A percentile compares a stretch with the other conserved stretches of the same genome.
phyloP scores from a whole-genome alignment of 2,797 vertebrate genomes.

The Megalops cyprinoides region DNA sequence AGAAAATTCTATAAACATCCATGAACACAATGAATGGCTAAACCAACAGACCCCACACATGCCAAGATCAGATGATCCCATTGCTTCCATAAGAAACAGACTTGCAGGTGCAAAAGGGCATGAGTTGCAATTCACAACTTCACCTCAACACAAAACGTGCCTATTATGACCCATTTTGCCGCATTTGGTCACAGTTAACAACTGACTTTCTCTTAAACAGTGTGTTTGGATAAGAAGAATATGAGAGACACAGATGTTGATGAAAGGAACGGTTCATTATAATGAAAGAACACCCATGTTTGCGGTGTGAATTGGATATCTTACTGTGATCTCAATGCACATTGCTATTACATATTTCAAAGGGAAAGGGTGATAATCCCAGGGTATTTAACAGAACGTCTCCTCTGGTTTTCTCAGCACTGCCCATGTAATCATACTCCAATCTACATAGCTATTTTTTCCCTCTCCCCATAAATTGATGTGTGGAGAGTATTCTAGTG shows the following conservation, averaged over 20 bases:
- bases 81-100: neutral
- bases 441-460: constrained; percentile 33
- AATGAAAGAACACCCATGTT: neutral
- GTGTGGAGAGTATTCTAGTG: constrained; percentile 23
- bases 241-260: neutral
- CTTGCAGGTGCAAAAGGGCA: neutral
- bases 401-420: neutral
- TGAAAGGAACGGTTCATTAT: neutral
- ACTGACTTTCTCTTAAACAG: no score
- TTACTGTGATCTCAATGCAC: constrained; percentile 27
- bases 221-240: no score
- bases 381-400: constrained; percentile 18
- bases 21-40: neutral
- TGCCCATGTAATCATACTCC: constrained; percentile 8
- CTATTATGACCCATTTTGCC: neutral
- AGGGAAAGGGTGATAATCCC: constrained; percentile 2
- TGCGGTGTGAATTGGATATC: constrained; percentile 41
- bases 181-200: no score
- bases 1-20: neutral
- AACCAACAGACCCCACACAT: constrained; percentile 11
- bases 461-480: constrained; percentile 20
- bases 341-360: constrained; percentile 41
- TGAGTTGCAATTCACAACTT: no score
- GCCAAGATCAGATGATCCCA: neutral
- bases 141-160: neutral